Evolutionary conservation across 1,140 invertebrate species (phyloP), one percentile per base, ranked within the genome.

Genomic region (Nephila pilipes): DNA sequence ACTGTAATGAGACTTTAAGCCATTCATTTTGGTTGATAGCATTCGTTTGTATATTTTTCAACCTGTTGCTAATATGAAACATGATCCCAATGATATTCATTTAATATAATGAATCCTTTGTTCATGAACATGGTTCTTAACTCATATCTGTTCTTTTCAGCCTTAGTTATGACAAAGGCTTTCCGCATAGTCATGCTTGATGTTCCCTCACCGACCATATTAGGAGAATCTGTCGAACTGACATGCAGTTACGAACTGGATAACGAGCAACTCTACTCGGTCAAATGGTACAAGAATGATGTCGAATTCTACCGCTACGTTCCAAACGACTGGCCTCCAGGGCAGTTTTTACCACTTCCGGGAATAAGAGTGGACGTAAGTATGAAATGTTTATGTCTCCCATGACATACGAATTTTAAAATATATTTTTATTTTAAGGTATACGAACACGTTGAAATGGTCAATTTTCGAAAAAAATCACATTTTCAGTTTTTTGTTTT

Each of bases 241-340:
- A 95, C 93, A 38, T 95, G 94, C 89, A 94, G 91, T 63, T 95
- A 94, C 85, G 94, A 95, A 57, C 36, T 95, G 57, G 94, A 94
- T 90, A 91, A 92, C 60, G 94, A 95, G 58, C 91, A 93, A 80
- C 93, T 95, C 18, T 95, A 95, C 85, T 94, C 94, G 5, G 94
- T 94, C 32, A 94, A 94, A 75, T 94, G 94, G 94, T 94, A 94
- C 75, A 94, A 94, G 63, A 94, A 94, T 69, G 94, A 94, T 85
- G 94, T 94, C 1, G 94, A 94, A 93, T 94, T 94, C 75, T 94
- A 94, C 79, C 94, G 94, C 29, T 94, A 94, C 65, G 93, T 94
- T 63, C 94, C 94, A 36, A 93, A 93, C 63, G 94, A 94, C 87
- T 94, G 93, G 93, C 94, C 94, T 55, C 94, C 94, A 14, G 94